Percentiles rank a stretch among this genome's conserved stretches.
Evolutionary conservation across 1,140 invertebrate genomes (phyloP).

Genomic region (Ceratina calcarata): DNA sequence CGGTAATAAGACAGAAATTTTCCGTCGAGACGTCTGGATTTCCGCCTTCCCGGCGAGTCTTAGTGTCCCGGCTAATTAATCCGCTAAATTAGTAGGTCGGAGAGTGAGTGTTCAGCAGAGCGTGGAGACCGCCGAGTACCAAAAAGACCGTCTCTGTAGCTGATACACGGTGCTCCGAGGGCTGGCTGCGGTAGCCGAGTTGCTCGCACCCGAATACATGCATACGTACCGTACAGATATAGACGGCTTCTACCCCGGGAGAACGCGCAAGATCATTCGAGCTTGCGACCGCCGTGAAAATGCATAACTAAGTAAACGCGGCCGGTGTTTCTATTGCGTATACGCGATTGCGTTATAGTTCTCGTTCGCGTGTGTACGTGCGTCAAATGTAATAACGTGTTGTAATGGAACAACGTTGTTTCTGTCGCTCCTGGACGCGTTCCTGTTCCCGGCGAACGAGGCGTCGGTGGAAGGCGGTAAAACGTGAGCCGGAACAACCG

Average conservation of each 20-base stretch:
- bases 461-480: neutral
- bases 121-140: slow-evolving; percentile 35
- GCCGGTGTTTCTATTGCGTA: neutral
- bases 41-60: slow-evolving; percentile 37
- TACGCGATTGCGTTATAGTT: neutral
- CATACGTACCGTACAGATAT: no score
- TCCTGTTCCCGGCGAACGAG: slow-evolving; percentile 11
- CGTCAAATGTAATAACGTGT: slow-evolving; percentile 36
- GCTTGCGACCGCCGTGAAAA: slow-evolving; percentile 32
- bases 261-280: slow-evolving; percentile 6
- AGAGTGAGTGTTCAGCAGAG: slow-evolving; percentile 28
- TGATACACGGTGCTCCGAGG: neutral
- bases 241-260: neutral
- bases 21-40: slow-evolving; percentile 41
- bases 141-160: slow-evolving; percentile 23
- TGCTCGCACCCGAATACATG: slow-evolving; percentile 6
- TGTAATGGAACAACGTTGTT: slow-evolving; percentile 32
- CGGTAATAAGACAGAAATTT: slow-evolving; percentile 51
- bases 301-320: slow-evolving; percentile 29
- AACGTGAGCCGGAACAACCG: slow-evolving; percentile 18
- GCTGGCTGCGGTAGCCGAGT: slow-evolving; percentile 7
- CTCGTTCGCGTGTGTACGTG: neutral
- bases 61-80: slow-evolving; percentile 51
- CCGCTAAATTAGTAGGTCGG: slow-evolving; percentile 42
- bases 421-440: slow-evolving; percentile 34